Evolutionary conservation across 2,113 vertebrate genomes (phyloP).

Genomic region (Psettodes erumei): DNA sequence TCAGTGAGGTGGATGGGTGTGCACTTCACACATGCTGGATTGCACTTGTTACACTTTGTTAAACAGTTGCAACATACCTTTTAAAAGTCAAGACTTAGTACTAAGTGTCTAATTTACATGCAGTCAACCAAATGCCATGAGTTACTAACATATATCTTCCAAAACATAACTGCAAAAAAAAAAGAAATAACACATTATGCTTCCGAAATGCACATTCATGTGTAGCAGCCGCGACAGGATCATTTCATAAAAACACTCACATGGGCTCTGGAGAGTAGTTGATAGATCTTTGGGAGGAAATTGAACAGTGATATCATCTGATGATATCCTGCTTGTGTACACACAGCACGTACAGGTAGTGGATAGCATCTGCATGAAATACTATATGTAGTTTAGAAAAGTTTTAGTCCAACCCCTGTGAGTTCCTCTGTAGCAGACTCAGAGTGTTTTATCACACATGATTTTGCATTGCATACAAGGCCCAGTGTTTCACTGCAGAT

Average conservation of each 20-base stretch:
- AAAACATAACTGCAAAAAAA: too few species aligned
- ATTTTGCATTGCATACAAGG: neutral
- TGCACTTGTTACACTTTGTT: conserved; percentile 10
- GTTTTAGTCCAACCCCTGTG: neutral
- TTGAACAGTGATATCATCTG: conserved; percentile 53
- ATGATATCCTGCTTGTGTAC: conserved; percentile 21
- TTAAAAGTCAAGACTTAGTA: conserved; percentile 17
- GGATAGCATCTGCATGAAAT: neutral
- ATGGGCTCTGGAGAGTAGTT: conserved; percentile 15
- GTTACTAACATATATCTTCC: conserved; percentile 37
- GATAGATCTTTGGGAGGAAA: conserved; percentile 43
- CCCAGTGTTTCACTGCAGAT: neutral
- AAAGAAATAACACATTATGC: conserved; percentile 11
- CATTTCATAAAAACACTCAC: conserved; percentile 21
- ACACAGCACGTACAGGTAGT: neutral
- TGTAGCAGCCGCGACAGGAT: neutral
- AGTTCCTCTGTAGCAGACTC: neutral
- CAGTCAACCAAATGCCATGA: conserved; percentile 4
- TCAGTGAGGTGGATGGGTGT: conserved; percentile 30
- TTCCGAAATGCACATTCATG: conserved; percentile 20
- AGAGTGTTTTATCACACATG: neutral
- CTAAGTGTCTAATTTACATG: conserved; percentile 11
- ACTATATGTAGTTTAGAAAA: conserved; percentile 20
- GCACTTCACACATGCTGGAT: conserved; percentile 22
- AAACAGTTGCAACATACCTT: conserved; percentile 19